A percentile compares a stretch with the other conserved stretches of the same genome.
These are phyloP conservation scores for Lytechinus pictus DNA, from an alignment of 35 echinoderm and acorn worm genomes.

Conservation along the genomic window DNA sequence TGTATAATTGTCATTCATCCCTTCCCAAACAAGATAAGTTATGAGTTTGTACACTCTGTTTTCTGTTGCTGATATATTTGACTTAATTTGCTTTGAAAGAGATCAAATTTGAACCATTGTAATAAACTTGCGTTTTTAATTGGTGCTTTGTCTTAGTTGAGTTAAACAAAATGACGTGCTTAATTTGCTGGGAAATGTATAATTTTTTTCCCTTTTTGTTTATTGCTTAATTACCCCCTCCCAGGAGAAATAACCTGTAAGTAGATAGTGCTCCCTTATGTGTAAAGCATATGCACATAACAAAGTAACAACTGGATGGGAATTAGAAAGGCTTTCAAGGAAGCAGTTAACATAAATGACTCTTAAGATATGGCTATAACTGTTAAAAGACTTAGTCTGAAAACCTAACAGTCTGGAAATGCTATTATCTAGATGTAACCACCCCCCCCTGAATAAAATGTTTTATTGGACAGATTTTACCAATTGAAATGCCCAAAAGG, in stretches of 20 bases:
- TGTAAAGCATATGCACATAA: background rate
- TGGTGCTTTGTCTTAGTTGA: background rate
- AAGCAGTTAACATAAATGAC: too few relatives aligned
- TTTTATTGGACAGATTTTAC: too few relatives aligned
- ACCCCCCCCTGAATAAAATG: too few relatives aligned
- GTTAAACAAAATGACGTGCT: background rate
- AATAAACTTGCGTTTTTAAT: background rate
- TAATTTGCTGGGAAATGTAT: background rate
- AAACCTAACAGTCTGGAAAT: too few relatives aligned
- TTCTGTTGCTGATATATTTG: background rate
- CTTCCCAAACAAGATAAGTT: background rate
- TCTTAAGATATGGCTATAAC: too few relatives aligned
- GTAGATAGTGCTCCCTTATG: background rate
- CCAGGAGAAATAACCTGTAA: constrained; percentile 6
- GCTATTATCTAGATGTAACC: too few relatives aligned
- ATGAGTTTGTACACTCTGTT: background rate
- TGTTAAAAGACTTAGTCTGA: too few relatives aligned
- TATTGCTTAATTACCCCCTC: background rate
- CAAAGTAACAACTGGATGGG: background rate
- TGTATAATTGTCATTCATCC: too few relatives aligned
- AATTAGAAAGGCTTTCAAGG: background rate
- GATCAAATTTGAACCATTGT: background rate
- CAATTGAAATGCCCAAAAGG: too few relatives aligned
- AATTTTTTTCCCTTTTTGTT: background rate
- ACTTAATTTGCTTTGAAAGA: background rate